These are phyloP conservation scores for Netelia melanura DNA, from an alignment of 2,888 invertebrate species.

Conservation along the genomic window DNA sequence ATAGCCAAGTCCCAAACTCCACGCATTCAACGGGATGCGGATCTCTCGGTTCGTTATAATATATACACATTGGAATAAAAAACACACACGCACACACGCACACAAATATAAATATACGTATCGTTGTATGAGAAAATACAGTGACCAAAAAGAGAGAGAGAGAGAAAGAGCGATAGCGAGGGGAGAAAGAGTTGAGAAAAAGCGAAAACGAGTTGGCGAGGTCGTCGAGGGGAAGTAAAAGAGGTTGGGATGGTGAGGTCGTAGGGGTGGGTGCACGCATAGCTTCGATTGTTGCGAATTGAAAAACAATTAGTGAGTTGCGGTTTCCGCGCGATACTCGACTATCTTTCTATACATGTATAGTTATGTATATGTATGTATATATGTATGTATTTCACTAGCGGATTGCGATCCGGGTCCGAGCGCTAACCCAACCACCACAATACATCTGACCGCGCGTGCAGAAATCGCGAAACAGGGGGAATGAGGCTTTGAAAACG, in stretches of 20 bases:
- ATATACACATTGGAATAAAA: not conserved
- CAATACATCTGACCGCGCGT: constrained; percentile 54
- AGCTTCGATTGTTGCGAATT: constrained; percentile 80
- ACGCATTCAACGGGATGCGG: not conserved
- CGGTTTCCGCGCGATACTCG: constrained; percentile 72
- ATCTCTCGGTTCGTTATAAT: constrained; percentile 20
- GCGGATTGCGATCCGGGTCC: constrained; percentile 44
- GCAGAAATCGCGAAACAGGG: constrained; percentile 41
- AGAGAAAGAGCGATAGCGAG: not conserved
- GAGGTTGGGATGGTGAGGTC: constrained; percentile 33
- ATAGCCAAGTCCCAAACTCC: not conserved
- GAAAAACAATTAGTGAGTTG: constrained; percentile 83
- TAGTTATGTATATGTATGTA: not conserved
- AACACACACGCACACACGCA: not conserved
- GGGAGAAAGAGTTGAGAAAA: constrained; percentile 31
- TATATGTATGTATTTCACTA: constrained; percentile 18
- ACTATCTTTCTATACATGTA: constrained; percentile 39
- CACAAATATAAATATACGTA: not conserved
- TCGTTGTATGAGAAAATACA: constrained; percentile 15
- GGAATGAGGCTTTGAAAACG: constrained; percentile 25
- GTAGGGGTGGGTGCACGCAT: constrained; percentile 43
- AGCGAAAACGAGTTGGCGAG: constrained; percentile 45
- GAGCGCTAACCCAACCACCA: constrained; percentile 37
- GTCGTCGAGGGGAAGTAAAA: constrained; percentile 60
- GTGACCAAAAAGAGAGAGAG: constrained; percentile 6